Conservation (phyloP, 2,113 vertebrate genomes). For the Centropus unirufus region DNA sequence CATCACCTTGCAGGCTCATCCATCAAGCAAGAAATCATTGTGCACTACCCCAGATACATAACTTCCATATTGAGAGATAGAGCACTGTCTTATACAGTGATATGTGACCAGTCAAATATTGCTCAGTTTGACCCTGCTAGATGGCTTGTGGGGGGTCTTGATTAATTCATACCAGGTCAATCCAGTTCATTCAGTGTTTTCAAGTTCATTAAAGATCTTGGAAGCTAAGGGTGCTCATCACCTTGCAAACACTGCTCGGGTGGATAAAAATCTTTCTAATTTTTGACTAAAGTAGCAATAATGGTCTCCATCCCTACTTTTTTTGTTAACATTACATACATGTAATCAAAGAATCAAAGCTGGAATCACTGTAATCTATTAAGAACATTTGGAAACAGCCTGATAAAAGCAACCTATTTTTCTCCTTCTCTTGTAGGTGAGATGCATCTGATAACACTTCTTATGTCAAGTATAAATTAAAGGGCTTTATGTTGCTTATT, state of each 20-base stretch:
- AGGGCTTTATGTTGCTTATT: background rate
- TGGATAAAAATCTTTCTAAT: background rate
- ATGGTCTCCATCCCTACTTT: background rate
- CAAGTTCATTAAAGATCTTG: background rate
- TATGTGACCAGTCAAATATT: background rate
- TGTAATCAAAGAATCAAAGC: background rate
- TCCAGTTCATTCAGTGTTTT: conserved; percentile 11
- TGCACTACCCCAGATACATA: background rate
- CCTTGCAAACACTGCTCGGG: background rate
- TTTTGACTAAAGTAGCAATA: background rate
- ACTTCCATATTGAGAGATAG: background rate
- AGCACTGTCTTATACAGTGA: background rate
- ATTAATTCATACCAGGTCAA: conserved; percentile 20
- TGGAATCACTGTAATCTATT: background rate
- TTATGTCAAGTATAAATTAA: background rate
- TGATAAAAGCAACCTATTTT: background rate
- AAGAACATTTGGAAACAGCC: background rate
- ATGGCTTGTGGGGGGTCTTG: background rate
- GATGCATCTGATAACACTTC: background rate
- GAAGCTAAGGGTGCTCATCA: background rate
- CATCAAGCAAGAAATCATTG: background rate
- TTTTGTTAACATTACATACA: background rate
- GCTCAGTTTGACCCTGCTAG: conserved; percentile 1
- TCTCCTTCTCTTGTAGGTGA: background rate
- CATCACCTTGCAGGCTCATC: background rate